phyloP scores from a whole-genome alignment of 2,113 vertebrate genomes.

The Melanerpes formicivorus region DNA sequence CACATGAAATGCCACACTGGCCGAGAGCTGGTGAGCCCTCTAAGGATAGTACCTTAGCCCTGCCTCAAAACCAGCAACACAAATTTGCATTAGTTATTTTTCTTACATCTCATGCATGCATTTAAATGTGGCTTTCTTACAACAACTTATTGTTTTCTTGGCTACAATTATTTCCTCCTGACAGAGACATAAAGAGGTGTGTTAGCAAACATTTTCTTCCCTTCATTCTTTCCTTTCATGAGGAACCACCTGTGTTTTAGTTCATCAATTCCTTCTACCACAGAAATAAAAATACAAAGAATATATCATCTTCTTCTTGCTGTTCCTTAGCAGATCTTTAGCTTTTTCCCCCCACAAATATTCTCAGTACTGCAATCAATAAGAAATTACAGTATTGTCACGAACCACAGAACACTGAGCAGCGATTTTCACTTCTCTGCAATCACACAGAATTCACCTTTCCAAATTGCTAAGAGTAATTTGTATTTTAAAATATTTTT shows the following conservation, averaged over 20 bases:
- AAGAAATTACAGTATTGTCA: background rate
- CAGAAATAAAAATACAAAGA: background rate
- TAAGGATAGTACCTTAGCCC: background rate
- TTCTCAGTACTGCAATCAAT: background rate
- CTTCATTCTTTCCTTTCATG: background rate
- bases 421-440: background rate
- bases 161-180: background rate
- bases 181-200: background rate
- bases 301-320: background rate
- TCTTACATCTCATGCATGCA: background rate
- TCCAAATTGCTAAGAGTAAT: background rate
- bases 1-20: accelerated
- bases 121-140: accelerated
- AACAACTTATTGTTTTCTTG: background rate
- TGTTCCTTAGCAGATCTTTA: background rate
- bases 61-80: background rate
- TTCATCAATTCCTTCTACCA: background rate
- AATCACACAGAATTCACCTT: background rate
- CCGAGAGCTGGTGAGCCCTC: background rate
- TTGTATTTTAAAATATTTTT: background rate
- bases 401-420: background rate
- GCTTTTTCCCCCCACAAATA: background rate
- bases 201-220: background rate
- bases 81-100: background rate
- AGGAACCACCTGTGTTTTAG: background rate